A percentile compares a stretch with the other conserved stretches of the same genome.
phyloP scores from a whole-genome alignment of 2,888 invertebrate species.

The Catocala sponsa region DNA sequence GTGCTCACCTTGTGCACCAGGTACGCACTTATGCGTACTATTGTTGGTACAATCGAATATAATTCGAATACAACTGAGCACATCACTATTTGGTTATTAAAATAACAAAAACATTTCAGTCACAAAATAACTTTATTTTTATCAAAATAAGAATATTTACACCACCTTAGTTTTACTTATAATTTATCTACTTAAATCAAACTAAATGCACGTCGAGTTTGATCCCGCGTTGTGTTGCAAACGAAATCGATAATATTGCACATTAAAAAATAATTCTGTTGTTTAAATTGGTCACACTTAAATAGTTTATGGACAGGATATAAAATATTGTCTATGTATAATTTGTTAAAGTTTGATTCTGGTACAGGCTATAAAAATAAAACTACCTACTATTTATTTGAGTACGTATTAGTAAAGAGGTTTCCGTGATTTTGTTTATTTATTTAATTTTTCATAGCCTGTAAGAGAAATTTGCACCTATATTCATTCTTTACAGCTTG shows the following conservation, averaged over 20 bases:
- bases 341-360: background rate
- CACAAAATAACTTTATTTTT: slow-evolving; percentile 71
- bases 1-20: too few relatives aligned
- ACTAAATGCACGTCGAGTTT: slow-evolving; percentile 77
- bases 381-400: too few relatives aligned
- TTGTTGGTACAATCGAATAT: too few relatives aligned
- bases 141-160: slow-evolving; percentile 73
- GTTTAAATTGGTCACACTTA: slow-evolving; percentile 22
- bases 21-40: too few relatives aligned
- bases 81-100: background rate
- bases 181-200: slow-evolving; percentile 57
- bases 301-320: slow-evolving; percentile 16
- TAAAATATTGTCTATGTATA: slow-evolving; percentile 14
- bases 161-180: slow-evolving; percentile 54
- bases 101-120: slow-evolving; percentile 41
- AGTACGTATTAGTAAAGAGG: too few relatives aligned
- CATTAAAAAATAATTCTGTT: slow-evolving; percentile 27
- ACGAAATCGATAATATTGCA: slow-evolving; percentile 55
- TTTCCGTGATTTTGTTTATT: too few relatives aligned
- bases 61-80: too few relatives aligned
- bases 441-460: too few relatives aligned
- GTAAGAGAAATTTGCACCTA: too few relatives aligned
- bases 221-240: slow-evolving; percentile 57
- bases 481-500: too few relatives aligned
- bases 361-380: too few relatives aligned